A percentile compares a stretch with the other conserved stretches of the same genome.
phyloP scores from a whole-genome alignment of 2,113 vertebrate species.

The Echinops telfairi region DNA sequence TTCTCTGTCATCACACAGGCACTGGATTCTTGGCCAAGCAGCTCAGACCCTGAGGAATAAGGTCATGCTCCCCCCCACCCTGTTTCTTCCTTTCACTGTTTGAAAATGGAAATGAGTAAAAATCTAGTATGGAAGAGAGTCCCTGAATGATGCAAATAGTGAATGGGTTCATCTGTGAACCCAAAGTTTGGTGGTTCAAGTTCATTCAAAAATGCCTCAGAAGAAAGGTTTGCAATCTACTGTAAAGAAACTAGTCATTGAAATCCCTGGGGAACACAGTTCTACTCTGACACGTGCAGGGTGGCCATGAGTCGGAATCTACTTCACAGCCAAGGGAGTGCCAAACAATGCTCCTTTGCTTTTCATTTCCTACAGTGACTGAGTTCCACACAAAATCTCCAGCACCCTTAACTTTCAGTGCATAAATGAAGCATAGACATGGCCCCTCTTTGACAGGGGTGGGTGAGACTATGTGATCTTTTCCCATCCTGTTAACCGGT shows the following conservation, averaged over 20 bases:
- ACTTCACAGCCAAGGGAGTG: background rate
- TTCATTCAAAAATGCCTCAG: background rate
- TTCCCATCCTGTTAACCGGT: slow-evolving; percentile 64
- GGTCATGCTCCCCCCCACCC: background rate
- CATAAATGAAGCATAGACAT: background rate
- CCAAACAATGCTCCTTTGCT: background rate
- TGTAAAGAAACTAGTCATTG: background rate
- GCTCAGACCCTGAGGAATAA: background rate
- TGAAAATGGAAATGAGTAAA: background rate
- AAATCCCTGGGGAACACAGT: background rate
- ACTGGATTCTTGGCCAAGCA: background rate
- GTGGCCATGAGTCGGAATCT: background rate
- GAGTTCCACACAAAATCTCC: background rate
- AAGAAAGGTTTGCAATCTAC: background rate
- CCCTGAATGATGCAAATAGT: background rate
- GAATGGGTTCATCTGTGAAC: background rate
- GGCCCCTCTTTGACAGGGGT: background rate
- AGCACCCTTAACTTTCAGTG: background rate
- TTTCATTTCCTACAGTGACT: background rate
- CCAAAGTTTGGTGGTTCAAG: background rate
- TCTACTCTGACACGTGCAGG: background rate
- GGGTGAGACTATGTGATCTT: background rate
- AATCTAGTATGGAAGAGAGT: background rate
- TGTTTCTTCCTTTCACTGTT: background rate
- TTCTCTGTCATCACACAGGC: background rate